Evolutionary conservation across 1,140 invertebrate species (phyloP).

Genomic region (Chionoecetes opilio): DNA sequence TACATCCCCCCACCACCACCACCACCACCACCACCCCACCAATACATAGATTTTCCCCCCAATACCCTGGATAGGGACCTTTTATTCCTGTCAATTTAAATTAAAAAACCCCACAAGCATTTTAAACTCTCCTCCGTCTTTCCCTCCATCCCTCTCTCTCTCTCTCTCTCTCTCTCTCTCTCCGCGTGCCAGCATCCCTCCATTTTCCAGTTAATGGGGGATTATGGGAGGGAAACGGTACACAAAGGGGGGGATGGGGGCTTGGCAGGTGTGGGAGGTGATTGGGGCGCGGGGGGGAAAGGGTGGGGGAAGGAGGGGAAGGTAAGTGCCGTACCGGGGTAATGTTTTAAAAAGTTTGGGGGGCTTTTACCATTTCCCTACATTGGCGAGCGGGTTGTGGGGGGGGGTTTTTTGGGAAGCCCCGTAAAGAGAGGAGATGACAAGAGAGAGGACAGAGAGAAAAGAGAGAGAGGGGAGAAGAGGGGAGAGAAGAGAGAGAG

Average conservation of each 20-base stretch:
- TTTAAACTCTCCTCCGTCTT: neutral
- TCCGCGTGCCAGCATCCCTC: neutral
- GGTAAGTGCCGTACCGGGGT: neutral
- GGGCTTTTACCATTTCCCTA: too few relatives aligned
- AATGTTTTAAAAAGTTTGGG: neutral
- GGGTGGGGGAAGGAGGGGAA: neutral
- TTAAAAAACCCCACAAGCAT: neutral
- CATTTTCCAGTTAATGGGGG: slow-evolving; percentile 28
- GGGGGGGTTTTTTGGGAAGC: neutral
- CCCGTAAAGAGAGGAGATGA: neutral
- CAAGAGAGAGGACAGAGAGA: neutral
- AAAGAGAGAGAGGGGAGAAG: neutral
- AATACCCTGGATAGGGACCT: neutral
- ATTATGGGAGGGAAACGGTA: neutral
- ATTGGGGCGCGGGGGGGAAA: neutral
- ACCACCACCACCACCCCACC: neutral
- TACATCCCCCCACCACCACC: neutral
- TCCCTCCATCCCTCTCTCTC: neutral
- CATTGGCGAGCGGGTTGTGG: too few relatives aligned
- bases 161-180: slow-evolving; percentile 7
- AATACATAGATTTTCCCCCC: neutral
- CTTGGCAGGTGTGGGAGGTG: neutral
- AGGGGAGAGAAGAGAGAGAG: neutral
- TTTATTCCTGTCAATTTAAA: slow-evolving; percentile 20
- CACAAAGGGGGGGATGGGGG: neutral